Conservation (phyloP, 37 sponge, comb jelly and placozoan genomes). For the Geodia barretti region DNA sequence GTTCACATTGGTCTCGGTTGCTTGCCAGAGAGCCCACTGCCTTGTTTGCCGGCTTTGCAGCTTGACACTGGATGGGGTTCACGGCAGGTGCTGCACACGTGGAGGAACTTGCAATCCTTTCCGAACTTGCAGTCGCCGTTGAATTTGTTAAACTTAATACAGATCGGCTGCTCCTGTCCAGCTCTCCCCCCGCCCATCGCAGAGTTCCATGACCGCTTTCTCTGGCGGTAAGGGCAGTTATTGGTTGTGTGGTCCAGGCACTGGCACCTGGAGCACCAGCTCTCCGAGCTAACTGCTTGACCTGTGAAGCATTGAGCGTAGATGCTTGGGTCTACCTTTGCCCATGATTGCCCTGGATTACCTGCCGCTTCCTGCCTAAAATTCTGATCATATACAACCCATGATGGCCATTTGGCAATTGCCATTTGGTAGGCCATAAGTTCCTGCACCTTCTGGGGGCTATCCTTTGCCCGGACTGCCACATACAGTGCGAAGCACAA, state of each 20-base stretch:
- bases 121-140: slow-evolving; percentile 29
- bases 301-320: slow-evolving; percentile 30
- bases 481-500: slow-evolving; percentile 40
- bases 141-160: slow-evolving; percentile 24
- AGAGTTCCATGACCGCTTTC: no score
- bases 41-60: background rate
- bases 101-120: slow-evolving; percentile 8
- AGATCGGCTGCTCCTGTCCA: background rate
- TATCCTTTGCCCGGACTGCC: background rate
- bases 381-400: slow-evolving; percentile 40
- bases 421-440: slow-evolving; percentile 27
- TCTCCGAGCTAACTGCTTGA: background rate
- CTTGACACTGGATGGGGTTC: slow-evolving; percentile 2
- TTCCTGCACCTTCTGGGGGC: slow-evolving; percentile 5
- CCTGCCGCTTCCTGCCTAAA: slow-evolving; percentile 46
- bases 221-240: slow-evolving; percentile 7
- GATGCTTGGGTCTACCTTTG: slow-evolving; percentile 33
- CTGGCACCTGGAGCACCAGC: slow-evolving; percentile 18
- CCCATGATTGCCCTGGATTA: background rate
- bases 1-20: no score
- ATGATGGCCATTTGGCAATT: slow-evolving; percentile 36
- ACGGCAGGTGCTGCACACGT: slow-evolving; percentile 8
- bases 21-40: no score
- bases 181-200: no score
- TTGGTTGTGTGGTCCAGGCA: slow-evolving; percentile 5